Evolutionary conservation across 2,113 vertebrate genomes (phyloP).

Genomic region (Stigmatopora argus): DNA sequence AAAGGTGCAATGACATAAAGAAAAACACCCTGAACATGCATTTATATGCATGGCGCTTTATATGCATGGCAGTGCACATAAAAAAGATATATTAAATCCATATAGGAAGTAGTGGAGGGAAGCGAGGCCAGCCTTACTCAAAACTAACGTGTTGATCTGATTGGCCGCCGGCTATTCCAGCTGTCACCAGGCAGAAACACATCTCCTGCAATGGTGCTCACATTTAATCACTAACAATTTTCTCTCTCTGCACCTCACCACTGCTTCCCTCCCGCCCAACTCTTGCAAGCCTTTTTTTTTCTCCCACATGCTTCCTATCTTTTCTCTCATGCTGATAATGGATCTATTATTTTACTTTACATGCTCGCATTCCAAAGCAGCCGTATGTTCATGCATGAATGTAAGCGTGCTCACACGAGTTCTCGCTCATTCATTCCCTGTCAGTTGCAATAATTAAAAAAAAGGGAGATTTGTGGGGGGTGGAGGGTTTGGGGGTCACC

Average conservation of each 20-base stretch:
- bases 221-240: constrained; percentile 65
- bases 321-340: not conserved
- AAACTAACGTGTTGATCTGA: constrained; percentile 50
- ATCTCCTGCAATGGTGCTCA: constrained; percentile 60
- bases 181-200: constrained; percentile 78
- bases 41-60: not conserved
- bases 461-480: not conserved
- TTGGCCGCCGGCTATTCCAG: constrained; percentile 65
- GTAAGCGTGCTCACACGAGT: constrained; percentile 7
- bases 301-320: constrained; percentile 22
- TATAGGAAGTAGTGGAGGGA: constrained; percentile 26
- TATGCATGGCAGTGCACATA: constrained; percentile 16
- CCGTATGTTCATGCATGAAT: not conserved
- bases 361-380: not conserved
- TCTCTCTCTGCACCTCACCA: constrained; percentile 6
- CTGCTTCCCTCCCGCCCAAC: constrained; percentile 30
- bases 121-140: constrained; percentile 63
- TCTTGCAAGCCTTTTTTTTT: constrained; percentile 34
- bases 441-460: constrained; percentile 55
- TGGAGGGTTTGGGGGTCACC: constrained; percentile 43
- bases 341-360: not conserved
- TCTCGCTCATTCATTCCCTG: constrained; percentile 24
- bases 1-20: constrained; percentile 43
- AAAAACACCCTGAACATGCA: not conserved
- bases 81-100: constrained; percentile 37